These are phyloP conservation scores for Miltochrista miniata DNA, from an alignment of 2,888 invertebrate species.

Conservation along the genomic window DNA sequence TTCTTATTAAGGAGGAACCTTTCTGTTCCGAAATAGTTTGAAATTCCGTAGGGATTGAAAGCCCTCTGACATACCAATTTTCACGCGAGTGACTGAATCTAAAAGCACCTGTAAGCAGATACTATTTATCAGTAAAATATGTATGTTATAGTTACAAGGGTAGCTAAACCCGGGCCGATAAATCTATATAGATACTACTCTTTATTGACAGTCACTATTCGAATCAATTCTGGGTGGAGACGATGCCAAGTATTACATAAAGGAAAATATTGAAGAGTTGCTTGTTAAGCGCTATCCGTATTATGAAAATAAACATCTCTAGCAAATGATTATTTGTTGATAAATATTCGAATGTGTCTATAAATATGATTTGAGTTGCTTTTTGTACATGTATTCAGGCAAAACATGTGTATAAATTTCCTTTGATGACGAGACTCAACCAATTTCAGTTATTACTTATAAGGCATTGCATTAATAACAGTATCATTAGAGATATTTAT, in stretches of 20 bases:
- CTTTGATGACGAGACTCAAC: neutral
- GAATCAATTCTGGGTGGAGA: conserved; percentile 55
- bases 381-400: neutral
- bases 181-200: conserved; percentile 43
- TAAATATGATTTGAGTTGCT: neutral
- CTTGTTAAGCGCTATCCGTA: conserved; percentile 56
- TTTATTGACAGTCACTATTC: conserved; percentile 62
- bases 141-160: neutral
- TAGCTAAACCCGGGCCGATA: conserved; percentile 36
- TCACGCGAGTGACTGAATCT: conserved; percentile 1
- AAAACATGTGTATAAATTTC: neutral
- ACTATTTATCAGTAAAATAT: neutral
- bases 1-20: conserved; percentile 1
- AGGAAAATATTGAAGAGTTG: conserved; percentile 57
- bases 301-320: conserved; percentile 41
- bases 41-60: conserved; percentile 2
- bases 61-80: conserved; percentile 2
- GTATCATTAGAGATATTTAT: neutral
- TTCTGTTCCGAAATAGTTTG: conserved; percentile 5
- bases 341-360: neutral
- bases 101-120: conserved; percentile 2
- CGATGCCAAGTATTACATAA: conserved; percentile 72
- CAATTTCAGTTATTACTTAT: no score
- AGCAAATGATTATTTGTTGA: conserved; percentile 13
- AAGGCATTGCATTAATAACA: no score